These are phyloP conservation scores for Anthrax anthrax DNA, from an alignment of 2,888 invertebrate species.

Conservation along the genomic window DNA sequence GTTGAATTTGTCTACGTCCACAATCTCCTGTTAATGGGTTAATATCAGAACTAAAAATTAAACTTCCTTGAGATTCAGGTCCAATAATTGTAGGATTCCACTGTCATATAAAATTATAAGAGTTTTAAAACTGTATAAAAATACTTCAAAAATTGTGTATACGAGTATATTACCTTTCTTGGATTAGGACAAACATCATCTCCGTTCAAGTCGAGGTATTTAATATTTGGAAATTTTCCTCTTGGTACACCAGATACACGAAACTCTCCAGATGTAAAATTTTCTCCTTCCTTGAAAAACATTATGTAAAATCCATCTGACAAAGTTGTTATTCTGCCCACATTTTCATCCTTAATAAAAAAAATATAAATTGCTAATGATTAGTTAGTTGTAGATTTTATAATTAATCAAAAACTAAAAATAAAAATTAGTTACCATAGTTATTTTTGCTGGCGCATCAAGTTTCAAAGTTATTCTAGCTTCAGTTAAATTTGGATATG, in stretches of 20 bases:
- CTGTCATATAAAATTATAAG: neutral
- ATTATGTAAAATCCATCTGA: no score
- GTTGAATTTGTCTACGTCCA: constrained; percentile 6
- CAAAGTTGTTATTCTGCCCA: no score
- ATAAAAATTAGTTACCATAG: constrained; percentile 3
- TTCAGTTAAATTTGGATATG: constrained; percentile 4
- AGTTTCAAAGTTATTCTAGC: constrained; percentile 1
- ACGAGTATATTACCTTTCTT: constrained; percentile 1
- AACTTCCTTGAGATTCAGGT: constrained; percentile 6
- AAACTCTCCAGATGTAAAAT: constrained; percentile 4
- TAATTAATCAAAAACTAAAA: no score
- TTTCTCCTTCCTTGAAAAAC: no score
- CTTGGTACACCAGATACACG: constrained; percentile 2
- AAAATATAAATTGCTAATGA: no score
- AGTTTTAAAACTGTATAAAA: neutral
- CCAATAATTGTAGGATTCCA: neutral
- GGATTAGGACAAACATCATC: constrained; percentile 7
- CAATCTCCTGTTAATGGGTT: no score
- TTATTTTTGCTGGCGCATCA: constrained; percentile 3
- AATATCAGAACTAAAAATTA: no score
- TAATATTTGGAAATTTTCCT: constrained; percentile 6
- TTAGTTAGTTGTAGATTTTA: no score
- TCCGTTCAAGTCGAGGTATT: constrained; percentile 5
- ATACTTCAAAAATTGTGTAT: neutral
- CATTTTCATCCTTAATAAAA: no score